phyloP scores from a whole-genome alignment of 2,797 vertebrate genomes.

The Nothura maculosa region DNA sequence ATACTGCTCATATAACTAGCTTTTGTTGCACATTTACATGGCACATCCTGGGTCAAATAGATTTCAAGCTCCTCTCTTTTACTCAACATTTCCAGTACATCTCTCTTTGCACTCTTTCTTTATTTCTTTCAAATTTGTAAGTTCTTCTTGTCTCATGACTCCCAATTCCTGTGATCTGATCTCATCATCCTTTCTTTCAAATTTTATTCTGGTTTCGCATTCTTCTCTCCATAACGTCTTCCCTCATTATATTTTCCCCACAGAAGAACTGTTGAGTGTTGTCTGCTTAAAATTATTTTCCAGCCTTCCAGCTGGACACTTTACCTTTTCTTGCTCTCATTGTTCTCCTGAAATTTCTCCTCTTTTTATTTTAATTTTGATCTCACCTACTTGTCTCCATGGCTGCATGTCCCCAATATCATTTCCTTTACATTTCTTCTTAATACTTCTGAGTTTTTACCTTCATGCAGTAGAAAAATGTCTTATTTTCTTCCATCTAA shows the following conservation, averaged over 20 bases:
- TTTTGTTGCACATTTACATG: neutral
- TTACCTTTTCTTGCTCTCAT: neutral
- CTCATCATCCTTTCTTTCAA: neutral
- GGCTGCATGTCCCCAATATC: neutral
- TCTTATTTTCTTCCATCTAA: neutral
- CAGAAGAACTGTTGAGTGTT: neutral
- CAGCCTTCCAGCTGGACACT: neutral
- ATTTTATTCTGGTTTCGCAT: neutral
- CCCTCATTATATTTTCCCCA: neutral
- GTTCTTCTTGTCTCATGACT: neutral
- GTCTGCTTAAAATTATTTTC: neutral
- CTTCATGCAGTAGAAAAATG: neutral
- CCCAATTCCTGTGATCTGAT: neutral
- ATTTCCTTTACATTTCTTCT: neutral
- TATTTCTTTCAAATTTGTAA: neutral
- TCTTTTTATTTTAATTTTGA: neutral
- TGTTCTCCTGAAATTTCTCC: neutral
- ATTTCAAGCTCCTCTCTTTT: neutral
- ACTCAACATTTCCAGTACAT: neutral
- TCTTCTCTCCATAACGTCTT: rapidly evolving
- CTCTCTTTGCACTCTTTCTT: neutral
- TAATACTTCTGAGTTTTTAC: neutral
- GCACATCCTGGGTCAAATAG: neutral
- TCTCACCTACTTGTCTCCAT: neutral
- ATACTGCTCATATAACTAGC: neutral